Conservation (phyloP, 2,888 invertebrate species). For the Xestia sexstrigata region DNA sequence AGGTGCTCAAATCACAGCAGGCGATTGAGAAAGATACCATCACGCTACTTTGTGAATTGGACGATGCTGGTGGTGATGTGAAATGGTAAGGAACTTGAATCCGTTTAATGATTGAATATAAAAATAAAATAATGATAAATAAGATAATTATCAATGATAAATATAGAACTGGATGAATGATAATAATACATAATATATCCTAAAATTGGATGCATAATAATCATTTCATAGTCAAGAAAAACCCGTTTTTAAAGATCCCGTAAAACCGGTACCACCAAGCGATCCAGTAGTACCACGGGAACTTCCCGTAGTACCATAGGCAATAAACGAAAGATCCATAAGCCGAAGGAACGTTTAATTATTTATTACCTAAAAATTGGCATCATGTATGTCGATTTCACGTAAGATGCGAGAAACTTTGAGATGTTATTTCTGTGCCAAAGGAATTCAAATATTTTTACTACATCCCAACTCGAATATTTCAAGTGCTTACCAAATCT, state of each 20-base stretch:
- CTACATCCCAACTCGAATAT: too few species aligned
- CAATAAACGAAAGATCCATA: too few species aligned
- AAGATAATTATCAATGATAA: neutral
- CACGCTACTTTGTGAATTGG: conserved; percentile 98
- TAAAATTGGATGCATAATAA: too few species aligned
- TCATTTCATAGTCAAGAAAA: too few species aligned
- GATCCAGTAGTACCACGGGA: too few species aligned
- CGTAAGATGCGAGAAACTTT: neutral
- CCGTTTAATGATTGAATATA: neutral
- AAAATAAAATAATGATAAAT: neutral
- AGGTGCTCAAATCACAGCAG: conserved; percentile 98
- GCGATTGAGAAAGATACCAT: conserved; percentile 98
- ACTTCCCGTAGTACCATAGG: too few species aligned
- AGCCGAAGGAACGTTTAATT: neutral
- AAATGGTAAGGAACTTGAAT: conserved; percentile 92
- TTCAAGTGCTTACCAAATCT: too few species aligned
- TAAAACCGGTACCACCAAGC: too few species aligned
- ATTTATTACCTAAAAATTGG: too few species aligned
- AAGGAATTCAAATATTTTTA: neutral
- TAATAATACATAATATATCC: too few species aligned
- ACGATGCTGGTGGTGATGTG: conserved; percentile 98
- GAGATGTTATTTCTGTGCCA: neutral
- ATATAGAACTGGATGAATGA: neutral
- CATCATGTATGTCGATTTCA: neutral
- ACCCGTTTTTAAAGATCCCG: too few species aligned